Evolutionary conservation across 2,113 vertebrate genomes (phyloP), one percentile per base, ranked within the genome.

Genomic region (Mobula hypostoma): DNA sequence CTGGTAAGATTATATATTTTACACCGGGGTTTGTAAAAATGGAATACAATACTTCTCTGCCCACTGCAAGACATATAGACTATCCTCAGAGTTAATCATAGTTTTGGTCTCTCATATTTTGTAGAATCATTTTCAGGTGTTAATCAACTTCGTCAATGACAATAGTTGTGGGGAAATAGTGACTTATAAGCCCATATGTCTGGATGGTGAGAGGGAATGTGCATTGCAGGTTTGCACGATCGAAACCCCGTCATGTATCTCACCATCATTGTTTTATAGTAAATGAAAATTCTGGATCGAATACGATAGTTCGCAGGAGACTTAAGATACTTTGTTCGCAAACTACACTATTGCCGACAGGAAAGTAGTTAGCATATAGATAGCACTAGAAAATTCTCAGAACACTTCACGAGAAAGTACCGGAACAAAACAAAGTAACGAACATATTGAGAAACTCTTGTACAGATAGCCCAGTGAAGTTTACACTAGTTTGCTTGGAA

Each of bases 401-500:
- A 58, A 29, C 58, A 9, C 27, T 61, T 63, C 56, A 63, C 5
- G 15, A 17, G 85, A 32, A 7, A 15, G 85, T 90, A n/a, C 56
- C 56, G 48, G 36, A 14, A 82, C 36, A 12, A 58, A 83, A 58
- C 21, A 82, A 82, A 87, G 32, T 90, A 90, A 90, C n/a, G 61
- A 36, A 15, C 63, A 66, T 17, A 19, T 15, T n/a, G 61, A 90
- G 66, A 66, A 90, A 1, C 63, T n/a, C 63, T 66, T 66, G 12
- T 36, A n/a, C 61, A 90, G 61, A 66, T 32, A n/a, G 29, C 6
- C n/a, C 85, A 68, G 32, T 90, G 6, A 90, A 66, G n/a, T 90
- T 90, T 66, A n/a, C 61, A n/a, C 85, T 56, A 56, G 61, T 90
- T 88, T n/a, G 63, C n/a, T 66, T 88, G 58, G 58, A n/a, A 88